Base-by-base conservation (phyloP, 2,888 invertebrate species). In the Tiliacea citrago region DNA sequence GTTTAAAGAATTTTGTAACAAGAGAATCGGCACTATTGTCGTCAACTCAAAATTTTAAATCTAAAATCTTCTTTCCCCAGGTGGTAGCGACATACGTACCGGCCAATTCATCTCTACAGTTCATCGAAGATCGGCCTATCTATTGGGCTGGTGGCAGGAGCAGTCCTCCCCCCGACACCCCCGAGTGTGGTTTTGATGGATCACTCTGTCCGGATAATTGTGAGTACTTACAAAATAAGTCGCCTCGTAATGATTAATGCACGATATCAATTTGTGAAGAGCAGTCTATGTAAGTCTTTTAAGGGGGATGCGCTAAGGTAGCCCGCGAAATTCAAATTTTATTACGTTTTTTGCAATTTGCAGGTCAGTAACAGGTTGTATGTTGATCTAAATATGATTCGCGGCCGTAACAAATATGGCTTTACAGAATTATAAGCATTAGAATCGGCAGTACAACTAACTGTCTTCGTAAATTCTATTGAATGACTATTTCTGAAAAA, bases 41-140 rank as follows among this genome's bases (percentile, higher is more conserved):
- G 18, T n/a, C 6, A n/a, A 24, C 13, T 57, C 9, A 42, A 45
- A 69, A 51, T 72, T 55, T 5, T 35, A 24, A 73, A 1, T 12
- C 7, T 13, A 13, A 47, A 24, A 60, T 53, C 3, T 68, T 89
- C 61, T 88, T 94, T 76, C 73, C 49, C 53, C 96, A 99, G 98
- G 98, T 99, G 83, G 99, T 99, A 18, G 99, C 99, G 0, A 98
- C 98, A 90, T 99, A 99, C 92, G 98, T 98, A 86, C 98, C 98
- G 21, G 97, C 97, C 5, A 97, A 98, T 86, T 97, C 98, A 86
- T 97, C 98, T 8, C 97, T 99, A 65, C 97, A 97, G 87, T 97
- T 98, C 87, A 97, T 98, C 21, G 95, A 97, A 13, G 97, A 97
- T 35, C 97, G 98, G 82, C 97, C 97, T 35, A 99, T 99, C 79